These are phyloP conservation scores for Typhlomys cinereus DNA, from an alignment of 2,113 vertebrate genomes.

Conservation along the genomic window DNA sequence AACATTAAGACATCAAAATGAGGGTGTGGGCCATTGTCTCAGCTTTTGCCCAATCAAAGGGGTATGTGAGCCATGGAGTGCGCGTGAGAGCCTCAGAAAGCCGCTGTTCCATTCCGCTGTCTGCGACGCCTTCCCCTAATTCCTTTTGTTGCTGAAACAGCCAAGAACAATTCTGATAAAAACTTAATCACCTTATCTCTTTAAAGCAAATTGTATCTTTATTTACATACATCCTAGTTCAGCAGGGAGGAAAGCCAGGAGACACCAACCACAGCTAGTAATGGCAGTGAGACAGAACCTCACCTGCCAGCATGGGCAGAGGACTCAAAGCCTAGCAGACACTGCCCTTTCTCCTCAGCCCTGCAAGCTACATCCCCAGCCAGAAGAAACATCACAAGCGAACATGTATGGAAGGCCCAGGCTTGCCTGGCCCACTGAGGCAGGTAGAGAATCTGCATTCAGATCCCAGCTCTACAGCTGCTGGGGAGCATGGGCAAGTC, in stretches of 20 bases:
- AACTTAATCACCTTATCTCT: slow-evolving; percentile 91
- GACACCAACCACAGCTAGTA: slow-evolving; percentile 72
- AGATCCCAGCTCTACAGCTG: background rate
- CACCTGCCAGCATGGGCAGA: background rate
- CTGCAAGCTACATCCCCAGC: background rate
- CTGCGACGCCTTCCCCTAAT: slow-evolving; percentile 80
- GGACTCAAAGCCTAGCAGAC: background rate
- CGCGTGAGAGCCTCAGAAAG: slow-evolving; percentile 82
- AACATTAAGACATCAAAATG: slow-evolving; percentile 91
- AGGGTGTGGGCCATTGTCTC: slow-evolving; percentile 75
- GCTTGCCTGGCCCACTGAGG: no score
- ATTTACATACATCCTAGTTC: slow-evolving; percentile 85
- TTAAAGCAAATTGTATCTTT: slow-evolving; percentile 90
- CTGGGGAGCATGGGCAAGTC: background rate
- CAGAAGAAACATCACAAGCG: background rate
- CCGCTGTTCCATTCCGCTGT: slow-evolving; percentile 78
- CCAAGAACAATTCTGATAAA: slow-evolving; percentile 82
- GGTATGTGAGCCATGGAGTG: slow-evolving; percentile 80
- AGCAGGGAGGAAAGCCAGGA: slow-evolving; percentile 76
- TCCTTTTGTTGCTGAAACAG: slow-evolving; percentile 88
- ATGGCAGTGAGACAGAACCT: background rate
- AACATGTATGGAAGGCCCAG: no score
- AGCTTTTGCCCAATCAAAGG: slow-evolving; percentile 85
- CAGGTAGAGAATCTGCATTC: background rate
- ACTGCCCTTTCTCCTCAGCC: background rate